Evolutionary conservation across 2,888 invertebrate species (phyloP).

Genomic region (Plagiodera versicolora): DNA sequence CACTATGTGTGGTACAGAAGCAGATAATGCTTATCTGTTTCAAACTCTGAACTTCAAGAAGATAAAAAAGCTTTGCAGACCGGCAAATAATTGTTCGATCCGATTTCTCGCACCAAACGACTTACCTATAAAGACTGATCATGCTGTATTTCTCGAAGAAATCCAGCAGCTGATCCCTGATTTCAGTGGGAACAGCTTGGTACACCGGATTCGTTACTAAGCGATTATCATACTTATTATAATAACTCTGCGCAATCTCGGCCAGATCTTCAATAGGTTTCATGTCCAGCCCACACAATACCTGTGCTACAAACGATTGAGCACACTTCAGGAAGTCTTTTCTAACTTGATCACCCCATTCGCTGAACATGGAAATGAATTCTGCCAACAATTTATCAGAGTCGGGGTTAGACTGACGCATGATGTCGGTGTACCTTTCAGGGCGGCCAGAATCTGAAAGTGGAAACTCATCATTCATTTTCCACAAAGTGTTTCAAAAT

Average conservation of each 20-base stretch:
- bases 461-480: too few species aligned
- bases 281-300: slow-evolving; percentile 62
- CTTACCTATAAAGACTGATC: slow-evolving; percentile 83
- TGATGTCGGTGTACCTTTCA: slow-evolving; percentile 49
- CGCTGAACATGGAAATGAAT: slow-evolving; percentile 44
- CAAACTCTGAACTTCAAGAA: too few species aligned
- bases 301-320: slow-evolving; percentile 66
- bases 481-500: too few species aligned
- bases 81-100: too few species aligned
- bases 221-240: slow-evolving; percentile 75
- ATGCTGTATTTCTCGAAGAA: slow-evolving; percentile 93
- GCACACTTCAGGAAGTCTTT: slow-evolving; percentile 71
- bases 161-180: slow-evolving; percentile 82
- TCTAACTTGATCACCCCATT: slow-evolving; percentile 58
- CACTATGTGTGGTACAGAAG: too few species aligned
- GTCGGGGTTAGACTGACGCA: slow-evolving; percentile 56
- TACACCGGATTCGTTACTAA: slow-evolving; percentile 70
- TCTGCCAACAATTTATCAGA: slow-evolving; percentile 56
- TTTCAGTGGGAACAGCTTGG: slow-evolving; percentile 67
- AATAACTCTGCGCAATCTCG: slow-evolving; percentile 88
- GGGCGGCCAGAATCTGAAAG: slow-evolving; percentile 52
- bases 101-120: too few species aligned
- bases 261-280: slow-evolving; percentile 82
- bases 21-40: too few species aligned
- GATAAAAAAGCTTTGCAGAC: too few species aligned